phyloP scores from a whole-genome alignment of 2,113 vertebrate species.

The Theristicus caerulescens region DNA sequence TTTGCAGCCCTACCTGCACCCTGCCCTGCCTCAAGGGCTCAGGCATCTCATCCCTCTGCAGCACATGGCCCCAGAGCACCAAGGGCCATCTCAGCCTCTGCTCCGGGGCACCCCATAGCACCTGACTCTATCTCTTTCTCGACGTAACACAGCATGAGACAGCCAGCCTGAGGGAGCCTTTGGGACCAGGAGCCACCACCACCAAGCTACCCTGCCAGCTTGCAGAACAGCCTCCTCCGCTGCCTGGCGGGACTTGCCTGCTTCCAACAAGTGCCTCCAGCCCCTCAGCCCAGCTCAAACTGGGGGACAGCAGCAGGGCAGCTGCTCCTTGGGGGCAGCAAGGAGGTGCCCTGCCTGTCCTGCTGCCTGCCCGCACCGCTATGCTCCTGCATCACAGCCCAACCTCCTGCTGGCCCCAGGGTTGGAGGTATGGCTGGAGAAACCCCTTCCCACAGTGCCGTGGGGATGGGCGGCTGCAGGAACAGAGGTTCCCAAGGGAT shows the following conservation, averaged over 20 bases:
- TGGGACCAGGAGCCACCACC: neutral
- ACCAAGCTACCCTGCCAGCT: neutral
- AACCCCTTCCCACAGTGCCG: neutral
- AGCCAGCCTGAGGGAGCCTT: neutral
- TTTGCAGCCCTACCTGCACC: neutral
- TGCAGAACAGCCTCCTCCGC: neutral
- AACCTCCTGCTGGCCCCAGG: neutral
- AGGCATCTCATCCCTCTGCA: neutral
- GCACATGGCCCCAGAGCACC: neutral
- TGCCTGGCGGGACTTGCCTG: rapidly evolving
- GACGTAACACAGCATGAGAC: neutral
- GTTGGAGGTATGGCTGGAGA: neutral
- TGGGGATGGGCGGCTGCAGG: neutral
- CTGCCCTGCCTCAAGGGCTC: neutral
- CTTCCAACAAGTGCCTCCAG: rapidly evolving
- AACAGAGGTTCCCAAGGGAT: neutral
- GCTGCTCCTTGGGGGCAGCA: neutral
- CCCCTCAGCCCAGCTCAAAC: neutral
- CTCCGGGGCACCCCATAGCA: neutral
- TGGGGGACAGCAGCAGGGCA: neutral
- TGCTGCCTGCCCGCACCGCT: neutral
- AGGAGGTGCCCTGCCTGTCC: neutral
- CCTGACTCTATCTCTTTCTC: constrained; percentile 40
- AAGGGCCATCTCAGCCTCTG: neutral
- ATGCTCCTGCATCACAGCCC: neutral